Conservation (phyloP, 1,140 invertebrate genomes). For the Tetragnatha versicolor region DNA sequence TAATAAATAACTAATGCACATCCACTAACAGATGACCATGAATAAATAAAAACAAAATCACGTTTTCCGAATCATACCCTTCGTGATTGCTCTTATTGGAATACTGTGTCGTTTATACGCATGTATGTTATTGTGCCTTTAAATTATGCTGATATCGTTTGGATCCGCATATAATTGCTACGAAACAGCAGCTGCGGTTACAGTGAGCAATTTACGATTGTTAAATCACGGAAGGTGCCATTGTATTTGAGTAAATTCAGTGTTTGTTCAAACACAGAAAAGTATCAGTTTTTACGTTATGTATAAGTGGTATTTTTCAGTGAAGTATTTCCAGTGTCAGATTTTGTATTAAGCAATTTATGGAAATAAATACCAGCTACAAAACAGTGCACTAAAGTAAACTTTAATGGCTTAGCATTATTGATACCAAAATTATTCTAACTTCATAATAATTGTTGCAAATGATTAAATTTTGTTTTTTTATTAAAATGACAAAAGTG, state of each 20-base stretch:
- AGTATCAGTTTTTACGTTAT: no score
- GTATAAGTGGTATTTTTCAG: no score
- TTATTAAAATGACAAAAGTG: no score
- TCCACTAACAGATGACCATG: slow-evolving; percentile 9
- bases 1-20: slow-evolving; percentile 24
- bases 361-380: no score
- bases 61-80: background rate
- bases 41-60: slow-evolving; percentile 17
- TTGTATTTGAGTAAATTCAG: background rate
- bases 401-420: no score
- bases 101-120: background rate
- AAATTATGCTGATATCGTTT: slow-evolving; percentile 22
- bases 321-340: no score
- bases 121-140: background rate
- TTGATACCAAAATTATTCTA: no score
- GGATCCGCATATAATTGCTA: background rate
- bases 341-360: no score
- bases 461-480: no score
- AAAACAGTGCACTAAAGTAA: no score
- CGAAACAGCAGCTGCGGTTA: background rate
- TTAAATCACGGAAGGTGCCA: slow-evolving; percentile 25
- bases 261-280: no score
- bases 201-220: background rate
- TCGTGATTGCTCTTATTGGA: background rate
- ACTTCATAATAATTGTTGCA: no score